A percentile compares a stretch with the other conserved stretches of the same genome.
Conservation (phyloP, 2,888 invertebrate species). For the Orchesellides sinensis region DNA sequence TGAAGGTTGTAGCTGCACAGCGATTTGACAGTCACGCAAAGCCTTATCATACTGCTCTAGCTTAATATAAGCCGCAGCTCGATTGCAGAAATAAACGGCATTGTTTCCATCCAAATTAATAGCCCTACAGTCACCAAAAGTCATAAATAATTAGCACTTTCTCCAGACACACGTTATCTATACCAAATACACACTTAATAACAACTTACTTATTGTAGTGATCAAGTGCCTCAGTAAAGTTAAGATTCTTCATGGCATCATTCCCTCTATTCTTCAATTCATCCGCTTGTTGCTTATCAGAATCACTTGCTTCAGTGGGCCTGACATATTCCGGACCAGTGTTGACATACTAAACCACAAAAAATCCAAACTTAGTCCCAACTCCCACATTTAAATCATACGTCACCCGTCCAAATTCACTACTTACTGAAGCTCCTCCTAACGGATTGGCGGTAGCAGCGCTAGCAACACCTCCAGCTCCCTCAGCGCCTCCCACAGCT, state of each 20-base stretch:
- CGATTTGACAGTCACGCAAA: slow-evolving; percentile 93
- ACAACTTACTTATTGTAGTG: slow-evolving; percentile 85
- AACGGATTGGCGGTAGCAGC: slow-evolving; percentile 33
- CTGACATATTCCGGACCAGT: slow-evolving; percentile 74
- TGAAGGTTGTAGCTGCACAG: slow-evolving; percentile 90
- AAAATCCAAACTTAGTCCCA: slow-evolving; percentile 46
- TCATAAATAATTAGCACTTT: slow-evolving; percentile 75
- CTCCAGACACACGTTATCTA: no score
- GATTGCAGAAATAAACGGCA: slow-evolving; percentile 97
- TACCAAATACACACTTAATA: background rate
- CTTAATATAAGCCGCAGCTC: slow-evolving; percentile 97
- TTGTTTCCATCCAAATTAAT: slow-evolving; percentile 91
- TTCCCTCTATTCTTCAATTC: slow-evolving; percentile 92
- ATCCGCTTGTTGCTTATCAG: slow-evolving; percentile 85
- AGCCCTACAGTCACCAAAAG: slow-evolving; percentile 81
- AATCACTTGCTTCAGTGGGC: slow-evolving; percentile 73
- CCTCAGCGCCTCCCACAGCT: background rate
- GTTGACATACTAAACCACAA: slow-evolving; percentile 75
- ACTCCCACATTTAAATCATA: slow-evolving; percentile 10
- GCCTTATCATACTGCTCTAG: slow-evolving; percentile 89
- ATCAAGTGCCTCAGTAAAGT: slow-evolving; percentile 87
- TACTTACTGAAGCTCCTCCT: slow-evolving; percentile 46
- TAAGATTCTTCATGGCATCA: slow-evolving; percentile 90
- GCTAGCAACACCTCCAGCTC: no score
- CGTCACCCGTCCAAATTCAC: slow-evolving; percentile 24